Evolutionary conservation across 2,113 vertebrate species (phyloP).

Genomic region (Chaetodon auriga): DNA sequence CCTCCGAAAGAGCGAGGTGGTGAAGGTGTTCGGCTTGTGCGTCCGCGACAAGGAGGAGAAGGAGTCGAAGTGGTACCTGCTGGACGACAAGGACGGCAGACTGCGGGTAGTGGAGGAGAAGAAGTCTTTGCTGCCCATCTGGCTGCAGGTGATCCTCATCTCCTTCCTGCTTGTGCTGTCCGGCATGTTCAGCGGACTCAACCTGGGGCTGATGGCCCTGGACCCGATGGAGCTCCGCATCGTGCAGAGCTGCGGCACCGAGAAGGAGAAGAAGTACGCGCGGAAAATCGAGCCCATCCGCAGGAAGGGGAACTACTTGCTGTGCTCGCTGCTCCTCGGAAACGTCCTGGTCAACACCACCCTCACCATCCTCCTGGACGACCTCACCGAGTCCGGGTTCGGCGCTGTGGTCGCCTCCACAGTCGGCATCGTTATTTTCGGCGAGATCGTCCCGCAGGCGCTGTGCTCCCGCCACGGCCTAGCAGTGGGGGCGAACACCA

Average conservation of each 20-base stretch:
- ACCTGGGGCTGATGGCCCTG: constrained; percentile 96
- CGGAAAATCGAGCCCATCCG: constrained; percentile 94
- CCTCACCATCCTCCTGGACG: constrained; percentile 95
- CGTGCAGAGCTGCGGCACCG: constrained; percentile 94
- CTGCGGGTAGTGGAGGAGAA: constrained; percentile 90
- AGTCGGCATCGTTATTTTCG: constrained; percentile 95
- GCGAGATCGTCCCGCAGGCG: constrained; percentile 95
- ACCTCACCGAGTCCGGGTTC: constrained; percentile 91
- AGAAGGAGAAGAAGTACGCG: constrained; percentile 93
- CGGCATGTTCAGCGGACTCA: constrained; percentile 98
- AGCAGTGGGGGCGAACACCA: constrained; percentile 95
- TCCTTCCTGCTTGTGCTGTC: constrained; percentile 88
- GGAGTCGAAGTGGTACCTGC: constrained; percentile 84
- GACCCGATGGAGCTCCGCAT: constrained; percentile 99
- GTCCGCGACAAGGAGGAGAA: constrained; percentile 72
- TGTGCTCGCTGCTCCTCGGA: constrained; percentile 94
- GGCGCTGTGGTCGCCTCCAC: constrained; percentile 93
- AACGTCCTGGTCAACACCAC: constrained; percentile 98
- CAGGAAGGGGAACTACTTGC: constrained; percentile 93
- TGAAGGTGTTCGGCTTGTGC: constrained; percentile 91
- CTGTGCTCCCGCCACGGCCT: constrained; percentile 95
- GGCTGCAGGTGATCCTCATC: constrained; percentile 91
- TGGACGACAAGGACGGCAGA: constrained; percentile 82
- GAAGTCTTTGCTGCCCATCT: constrained; percentile 88
- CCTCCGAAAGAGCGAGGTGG: constrained; percentile 89